Evolutionary conservation across 2,888 invertebrate genomes (phyloP), one percentile per base, ranked within the genome.

Genomic region (Neoitamus cyanurus): DNA sequence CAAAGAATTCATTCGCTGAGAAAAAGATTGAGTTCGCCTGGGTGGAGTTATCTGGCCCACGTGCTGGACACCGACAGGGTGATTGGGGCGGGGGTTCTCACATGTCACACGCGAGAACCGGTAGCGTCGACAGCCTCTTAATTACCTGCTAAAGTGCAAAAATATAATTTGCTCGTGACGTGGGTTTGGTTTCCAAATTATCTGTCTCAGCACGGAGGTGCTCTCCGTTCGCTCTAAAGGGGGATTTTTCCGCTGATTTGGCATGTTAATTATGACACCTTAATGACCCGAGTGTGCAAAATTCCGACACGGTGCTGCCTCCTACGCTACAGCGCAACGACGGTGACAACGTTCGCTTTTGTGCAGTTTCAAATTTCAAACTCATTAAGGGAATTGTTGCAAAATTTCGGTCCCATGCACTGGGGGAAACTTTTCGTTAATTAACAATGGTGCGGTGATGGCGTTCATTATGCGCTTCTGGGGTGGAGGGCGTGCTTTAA

Each of bases 371-470:
- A 75, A 75, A 75, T 75, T 75, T 42, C 37, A 75, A 75, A 75
- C 42, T 42, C 75, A 75, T 75, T 75, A 75, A n/a, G 37, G 75
- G 75, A 75, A 75, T 75, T 75, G 75, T 75, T 75, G 13, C 75
- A 75, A 42, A 37, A 37, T 75, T 75, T 75, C 20, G n/a, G 75
- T 37, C 6, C 20, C 75, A 42, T 75, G 46, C 75, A 75, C 25
- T 15, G 30, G 28, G 42, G 75, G 25, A 46, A 75, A 42, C 42
- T 75, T 73, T 75, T 58, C 58, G 42, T 75, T 75, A 75, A 75
- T 75, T 75, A 75, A 42, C 25, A 75, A 75, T 75, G 28, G 75
- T 75, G 75, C 20, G 42, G 58, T 25, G 58, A 75, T 11, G 25
- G 42, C 25, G 42, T 28, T 75, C 28, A 25, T 75, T 25, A 42